A percentile compares a stretch with the other conserved stretches of the same genome.
These are phyloP conservation scores for Smittia aterrima DNA, from an alignment of 2,888 invertebrate species.

Conservation along the genomic window DNA sequence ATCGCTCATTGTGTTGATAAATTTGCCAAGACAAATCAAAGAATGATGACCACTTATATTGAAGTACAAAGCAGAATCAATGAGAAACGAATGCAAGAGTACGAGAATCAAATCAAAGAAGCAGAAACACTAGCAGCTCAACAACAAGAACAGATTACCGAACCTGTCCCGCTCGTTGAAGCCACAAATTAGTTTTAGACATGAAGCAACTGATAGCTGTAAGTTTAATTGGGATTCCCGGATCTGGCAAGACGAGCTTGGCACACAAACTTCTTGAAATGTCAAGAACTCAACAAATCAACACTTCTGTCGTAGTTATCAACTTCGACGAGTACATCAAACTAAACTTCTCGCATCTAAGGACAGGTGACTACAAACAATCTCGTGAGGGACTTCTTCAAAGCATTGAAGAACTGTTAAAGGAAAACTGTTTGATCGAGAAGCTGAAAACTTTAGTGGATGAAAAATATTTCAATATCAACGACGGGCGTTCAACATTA, in stretches of 20 bases:
- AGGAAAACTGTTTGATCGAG: no score
- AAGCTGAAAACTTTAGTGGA: background rate
- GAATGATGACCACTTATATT: slow-evolving; percentile 30
- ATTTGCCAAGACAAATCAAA: slow-evolving; percentile 31
- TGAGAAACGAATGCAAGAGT: slow-evolving; percentile 38
- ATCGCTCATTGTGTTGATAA: slow-evolving; percentile 25
- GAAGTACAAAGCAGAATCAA: slow-evolving; percentile 34
- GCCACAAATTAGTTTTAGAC: background rate
- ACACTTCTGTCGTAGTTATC: slow-evolving; percentile 8
- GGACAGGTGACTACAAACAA: slow-evolving; percentile 27
- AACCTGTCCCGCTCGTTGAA: background rate
- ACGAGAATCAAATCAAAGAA: slow-evolving; percentile 3
- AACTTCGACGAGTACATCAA: slow-evolving; percentile 26
- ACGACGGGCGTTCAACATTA: background rate
- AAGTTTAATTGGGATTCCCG: slow-evolving; percentile 34
- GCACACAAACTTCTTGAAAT: slow-evolving; percentile 5
- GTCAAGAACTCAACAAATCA: background rate
- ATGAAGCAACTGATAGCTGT: background rate
- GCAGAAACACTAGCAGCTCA: slow-evolving; percentile 14
- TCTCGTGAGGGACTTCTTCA: background rate
- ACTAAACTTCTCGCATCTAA: background rate
- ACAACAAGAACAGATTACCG: background rate
- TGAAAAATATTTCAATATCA: background rate
- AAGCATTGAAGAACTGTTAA: slow-evolving; percentile 12
- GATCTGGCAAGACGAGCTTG: slow-evolving; percentile 30